Evolutionary conservation across 2,888 invertebrate species (phyloP).

Genomic region (Aphodius granarius): DNA sequence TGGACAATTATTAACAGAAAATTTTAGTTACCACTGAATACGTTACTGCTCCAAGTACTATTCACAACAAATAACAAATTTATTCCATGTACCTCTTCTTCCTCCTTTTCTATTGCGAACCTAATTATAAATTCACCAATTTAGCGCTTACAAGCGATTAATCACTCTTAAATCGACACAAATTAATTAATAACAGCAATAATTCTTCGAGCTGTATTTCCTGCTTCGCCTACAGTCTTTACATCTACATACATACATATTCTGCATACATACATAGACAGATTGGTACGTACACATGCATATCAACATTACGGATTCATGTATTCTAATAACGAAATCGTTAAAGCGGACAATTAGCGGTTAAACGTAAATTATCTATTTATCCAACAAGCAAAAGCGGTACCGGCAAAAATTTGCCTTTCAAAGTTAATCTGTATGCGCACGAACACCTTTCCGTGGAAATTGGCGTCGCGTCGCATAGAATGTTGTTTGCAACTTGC

Average conservation of each 20-base stretch:
- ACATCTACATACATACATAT: neutral
- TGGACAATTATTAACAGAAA: neutral
- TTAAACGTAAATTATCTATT: neutral
- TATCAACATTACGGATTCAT: neutral
- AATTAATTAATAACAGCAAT: slow-evolving; percentile 13
- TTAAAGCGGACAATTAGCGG: neutral
- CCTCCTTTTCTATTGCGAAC: neutral
- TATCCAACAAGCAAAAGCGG: neutral
- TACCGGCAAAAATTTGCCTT: neutral
- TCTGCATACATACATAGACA: neutral
- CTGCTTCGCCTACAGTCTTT: neutral
- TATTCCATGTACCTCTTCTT: neutral
- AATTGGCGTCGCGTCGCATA: neutral
- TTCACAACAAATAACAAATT: neutral
- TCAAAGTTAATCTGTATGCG: neutral
- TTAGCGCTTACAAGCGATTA: slow-evolving; percentile 7
- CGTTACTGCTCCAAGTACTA: too few relatives aligned
- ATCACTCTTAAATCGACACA: slow-evolving; percentile 10
- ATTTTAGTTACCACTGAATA: too few relatives aligned
- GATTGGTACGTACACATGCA: too few relatives aligned
- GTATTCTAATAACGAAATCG: neutral
- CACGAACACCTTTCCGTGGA: neutral
- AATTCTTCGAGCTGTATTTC: neutral
- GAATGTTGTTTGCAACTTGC: neutral
- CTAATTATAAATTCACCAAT: neutral